Conservation (phyloP, 2,797 vertebrate species). For the Intellagama lesueurii region DNA sequence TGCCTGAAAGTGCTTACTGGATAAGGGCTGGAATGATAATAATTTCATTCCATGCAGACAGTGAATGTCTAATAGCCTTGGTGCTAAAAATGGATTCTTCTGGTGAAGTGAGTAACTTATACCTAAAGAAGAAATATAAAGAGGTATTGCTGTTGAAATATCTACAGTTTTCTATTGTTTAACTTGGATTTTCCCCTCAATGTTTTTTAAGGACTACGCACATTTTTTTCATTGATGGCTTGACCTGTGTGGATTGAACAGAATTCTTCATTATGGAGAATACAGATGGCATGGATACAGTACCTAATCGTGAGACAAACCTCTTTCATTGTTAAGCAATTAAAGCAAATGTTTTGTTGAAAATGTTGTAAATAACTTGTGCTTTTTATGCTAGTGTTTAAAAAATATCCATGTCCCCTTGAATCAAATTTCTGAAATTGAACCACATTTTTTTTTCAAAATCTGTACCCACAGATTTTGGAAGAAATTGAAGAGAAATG, state of each 20-base stretch:
- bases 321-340: slow-evolving; percentile 18
- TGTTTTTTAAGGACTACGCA: slow-evolving; percentile 55
- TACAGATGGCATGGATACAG: slow-evolving; percentile 74
- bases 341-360: slow-evolving; percentile 19
- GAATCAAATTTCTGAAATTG: not conserved
- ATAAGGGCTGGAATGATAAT: not conserved
- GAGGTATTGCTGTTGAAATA: not conserved
- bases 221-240: slow-evolving; percentile 70
- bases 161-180: not conserved
- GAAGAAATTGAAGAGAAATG: not conserved
- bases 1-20: slow-evolving; percentile 40
- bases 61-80: not conserved
- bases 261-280: slow-evolving; percentile 75
- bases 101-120: not conserved
- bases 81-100: slow-evolving; percentile 11
- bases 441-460: not conserved
- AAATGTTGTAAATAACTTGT: slow-evolving; percentile 31
- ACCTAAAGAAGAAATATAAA: not conserved
- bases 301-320: slow-evolving; percentile 14
- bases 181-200: not conserved
- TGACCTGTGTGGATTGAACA: not conserved
- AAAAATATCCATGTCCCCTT: not conserved
- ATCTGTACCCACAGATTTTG: not conserved
- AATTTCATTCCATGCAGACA: slow-evolving; percentile 1
- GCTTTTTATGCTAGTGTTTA: not conserved